These are phyloP conservation scores for Oreohelix idahoensis DNA, from an alignment of 1,140 invertebrate species.

Conservation along the genomic window DNA sequence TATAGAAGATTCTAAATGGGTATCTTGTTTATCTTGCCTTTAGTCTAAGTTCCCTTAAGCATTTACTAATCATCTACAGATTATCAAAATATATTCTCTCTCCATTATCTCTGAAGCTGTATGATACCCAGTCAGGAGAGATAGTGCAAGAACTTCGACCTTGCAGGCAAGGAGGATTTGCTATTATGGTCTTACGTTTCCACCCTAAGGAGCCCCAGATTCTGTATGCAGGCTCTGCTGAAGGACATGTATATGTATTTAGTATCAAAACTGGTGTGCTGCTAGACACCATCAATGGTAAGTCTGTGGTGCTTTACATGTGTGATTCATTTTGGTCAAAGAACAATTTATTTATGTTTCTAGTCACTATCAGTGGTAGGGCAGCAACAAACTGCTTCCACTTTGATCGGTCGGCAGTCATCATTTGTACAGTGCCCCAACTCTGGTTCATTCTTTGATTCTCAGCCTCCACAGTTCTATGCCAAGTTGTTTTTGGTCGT, in stretches of 20 bases:
- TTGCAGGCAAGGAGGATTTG: constrained; percentile 63
- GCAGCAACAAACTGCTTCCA: too few species aligned
- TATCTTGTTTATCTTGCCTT: too few species aligned
- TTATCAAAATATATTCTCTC: neutral
- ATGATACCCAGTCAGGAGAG: constrained; percentile 48
- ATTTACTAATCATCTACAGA: too few species aligned
- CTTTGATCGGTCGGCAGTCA: too few species aligned
- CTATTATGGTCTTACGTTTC: constrained; percentile 63
- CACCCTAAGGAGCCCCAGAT: constrained; percentile 63
- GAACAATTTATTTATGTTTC: too few species aligned
- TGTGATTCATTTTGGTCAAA: neutral
- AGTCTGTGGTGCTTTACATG: constrained; percentile 37
- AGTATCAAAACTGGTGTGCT: constrained; percentile 50
- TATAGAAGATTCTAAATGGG: too few species aligned
- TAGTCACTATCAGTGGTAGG: too few species aligned
- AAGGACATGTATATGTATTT: constrained; percentile 62
- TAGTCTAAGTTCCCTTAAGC: too few species aligned
- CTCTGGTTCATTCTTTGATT: too few species aligned
- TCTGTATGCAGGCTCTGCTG: constrained; percentile 60
- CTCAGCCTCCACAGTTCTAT: too few species aligned
- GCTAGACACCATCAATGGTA: constrained; percentile 26
- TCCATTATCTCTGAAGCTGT: neutral
- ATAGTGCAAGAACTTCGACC: constrained; percentile 56
- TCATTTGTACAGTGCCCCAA: too few species aligned
- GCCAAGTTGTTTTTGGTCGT: too few species aligned